Conservation (phyloP, 2,113 vertebrate genomes). For the Camelus bactrianus region DNA sequence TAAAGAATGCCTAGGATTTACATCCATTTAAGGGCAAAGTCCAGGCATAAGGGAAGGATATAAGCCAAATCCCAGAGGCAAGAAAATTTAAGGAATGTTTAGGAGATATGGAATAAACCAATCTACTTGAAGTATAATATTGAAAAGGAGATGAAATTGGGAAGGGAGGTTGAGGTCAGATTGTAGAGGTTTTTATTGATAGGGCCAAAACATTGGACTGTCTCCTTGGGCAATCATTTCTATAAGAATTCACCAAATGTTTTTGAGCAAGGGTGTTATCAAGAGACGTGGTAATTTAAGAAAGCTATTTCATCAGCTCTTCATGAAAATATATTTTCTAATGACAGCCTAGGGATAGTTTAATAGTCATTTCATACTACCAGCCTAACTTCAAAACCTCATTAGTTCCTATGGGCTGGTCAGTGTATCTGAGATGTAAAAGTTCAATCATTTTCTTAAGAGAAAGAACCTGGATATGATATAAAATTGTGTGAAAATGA, state of each 20-base stretch:
- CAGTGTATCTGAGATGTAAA: neutral
- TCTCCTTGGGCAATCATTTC: neutral
- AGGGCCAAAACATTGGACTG: neutral
- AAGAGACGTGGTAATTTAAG: neutral
- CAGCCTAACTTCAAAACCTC: neutral
- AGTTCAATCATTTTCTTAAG: neutral
- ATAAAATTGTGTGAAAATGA: slow-evolving; percentile 4
- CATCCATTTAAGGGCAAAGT: neutral
- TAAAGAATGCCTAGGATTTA: neutral
- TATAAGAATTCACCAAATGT: neutral
- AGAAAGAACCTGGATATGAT: neutral
- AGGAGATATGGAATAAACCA: neutral
- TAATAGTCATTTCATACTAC: neutral
- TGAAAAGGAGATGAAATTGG: neutral
- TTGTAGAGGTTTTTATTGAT: neutral
- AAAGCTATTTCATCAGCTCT: neutral
- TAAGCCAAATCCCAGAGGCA: neutral
- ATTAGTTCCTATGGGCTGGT: neutral
- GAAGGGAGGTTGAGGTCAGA: neutral
- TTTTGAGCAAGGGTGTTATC: neutral
- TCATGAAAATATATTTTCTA: neutral
- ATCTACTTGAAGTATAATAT: neutral
- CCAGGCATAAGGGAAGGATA: neutral
- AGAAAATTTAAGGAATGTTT: neutral
- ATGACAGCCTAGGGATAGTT: neutral